Conservation (phyloP, 2,888 invertebrate species). For the Rhogogaster chlorosoma region DNA sequence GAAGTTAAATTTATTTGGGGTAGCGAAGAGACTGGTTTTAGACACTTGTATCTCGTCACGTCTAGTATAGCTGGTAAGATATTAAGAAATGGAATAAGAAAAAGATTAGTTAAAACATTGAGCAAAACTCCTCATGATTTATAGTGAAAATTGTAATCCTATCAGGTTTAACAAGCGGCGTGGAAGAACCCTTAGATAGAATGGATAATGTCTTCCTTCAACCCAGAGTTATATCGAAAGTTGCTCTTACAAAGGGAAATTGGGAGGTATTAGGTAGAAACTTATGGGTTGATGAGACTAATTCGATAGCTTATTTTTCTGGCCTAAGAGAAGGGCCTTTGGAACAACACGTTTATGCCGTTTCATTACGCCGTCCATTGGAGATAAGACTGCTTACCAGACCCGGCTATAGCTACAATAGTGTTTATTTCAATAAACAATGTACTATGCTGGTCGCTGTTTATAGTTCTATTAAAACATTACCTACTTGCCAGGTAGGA, state of each 20-base stretch:
- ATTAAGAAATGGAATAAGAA: background rate
- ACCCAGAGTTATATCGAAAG: conserved; percentile 85
- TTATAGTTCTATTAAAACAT: conserved; percentile 89
- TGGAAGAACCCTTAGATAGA: conserved; percentile 78
- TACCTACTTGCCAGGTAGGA: conserved; percentile 86
- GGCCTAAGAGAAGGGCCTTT: conserved; percentile 94
- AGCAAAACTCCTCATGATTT: background rate
- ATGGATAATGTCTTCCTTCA: conserved; percentile 79
- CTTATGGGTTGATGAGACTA: conserved; percentile 91
- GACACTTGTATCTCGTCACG: conserved; percentile 92
- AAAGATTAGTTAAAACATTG: background rate
- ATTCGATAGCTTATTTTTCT: conserved; percentile 93
- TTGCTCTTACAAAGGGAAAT: conserved; percentile 92
- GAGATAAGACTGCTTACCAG: conserved; percentile 88
- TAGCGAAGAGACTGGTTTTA: conserved; percentile 93
- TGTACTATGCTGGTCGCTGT: conserved; percentile 91
- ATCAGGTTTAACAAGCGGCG: conserved; percentile 80
- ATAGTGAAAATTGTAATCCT: conserved; percentile 64
- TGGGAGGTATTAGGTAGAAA: conserved; percentile 94
- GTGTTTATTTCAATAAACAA: conserved; percentile 81
- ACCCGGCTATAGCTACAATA: conserved; percentile 90
- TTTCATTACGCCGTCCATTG: conserved; percentile 86
- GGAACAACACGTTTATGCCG: conserved; percentile 95
- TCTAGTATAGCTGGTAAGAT: conserved; percentile 78
- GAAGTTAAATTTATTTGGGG: conserved; percentile 91